These are phyloP conservation scores for Patella depressa DNA, from an alignment of 2,888 invertebrate species.

Conservation along the genomic window DNA sequence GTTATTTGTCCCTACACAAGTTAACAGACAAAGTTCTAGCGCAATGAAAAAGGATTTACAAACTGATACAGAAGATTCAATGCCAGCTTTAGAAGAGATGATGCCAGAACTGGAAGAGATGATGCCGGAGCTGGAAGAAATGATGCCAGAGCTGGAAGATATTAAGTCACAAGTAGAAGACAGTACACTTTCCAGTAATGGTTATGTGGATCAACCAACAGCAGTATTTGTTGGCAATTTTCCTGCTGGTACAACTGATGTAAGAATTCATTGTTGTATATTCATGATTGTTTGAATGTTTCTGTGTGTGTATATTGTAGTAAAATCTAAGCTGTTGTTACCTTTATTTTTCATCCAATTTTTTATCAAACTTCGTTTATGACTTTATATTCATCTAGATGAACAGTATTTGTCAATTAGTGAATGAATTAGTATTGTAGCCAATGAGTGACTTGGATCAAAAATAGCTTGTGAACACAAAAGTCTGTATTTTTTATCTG, in stretches of 20 bases:
- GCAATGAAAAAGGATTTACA: neutral
- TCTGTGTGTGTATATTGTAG: too few relatives aligned
- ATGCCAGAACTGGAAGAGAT: conserved; percentile 11
- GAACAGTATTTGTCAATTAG: too few relatives aligned
- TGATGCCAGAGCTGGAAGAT: neutral
- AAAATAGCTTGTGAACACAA: neutral
- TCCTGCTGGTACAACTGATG: conserved; percentile 39
- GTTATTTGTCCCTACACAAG: neutral
- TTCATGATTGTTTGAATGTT: too few relatives aligned
- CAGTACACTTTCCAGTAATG: neutral
- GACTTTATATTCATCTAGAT: too few relatives aligned
- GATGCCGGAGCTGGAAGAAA: neutral
- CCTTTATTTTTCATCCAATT: too few relatives aligned
- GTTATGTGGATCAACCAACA: neutral
- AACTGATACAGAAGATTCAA: neutral
- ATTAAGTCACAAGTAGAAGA: neutral
- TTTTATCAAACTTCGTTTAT: too few relatives aligned
- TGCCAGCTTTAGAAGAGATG: conserved; percentile 12
- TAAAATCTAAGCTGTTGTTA: too few relatives aligned
- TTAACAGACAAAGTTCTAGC: neutral
- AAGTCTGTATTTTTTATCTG: neutral
- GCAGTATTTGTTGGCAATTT: conserved; percentile 42
- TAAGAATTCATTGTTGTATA: conserved; percentile 18
- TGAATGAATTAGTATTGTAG: too few relatives aligned
- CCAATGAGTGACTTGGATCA: too few relatives aligned